Evolutionary conservation across 1,140 invertebrate species (phyloP), one percentile per base, ranked within the genome.

Genomic region (Pogonomyrmex barbatus): DNA sequence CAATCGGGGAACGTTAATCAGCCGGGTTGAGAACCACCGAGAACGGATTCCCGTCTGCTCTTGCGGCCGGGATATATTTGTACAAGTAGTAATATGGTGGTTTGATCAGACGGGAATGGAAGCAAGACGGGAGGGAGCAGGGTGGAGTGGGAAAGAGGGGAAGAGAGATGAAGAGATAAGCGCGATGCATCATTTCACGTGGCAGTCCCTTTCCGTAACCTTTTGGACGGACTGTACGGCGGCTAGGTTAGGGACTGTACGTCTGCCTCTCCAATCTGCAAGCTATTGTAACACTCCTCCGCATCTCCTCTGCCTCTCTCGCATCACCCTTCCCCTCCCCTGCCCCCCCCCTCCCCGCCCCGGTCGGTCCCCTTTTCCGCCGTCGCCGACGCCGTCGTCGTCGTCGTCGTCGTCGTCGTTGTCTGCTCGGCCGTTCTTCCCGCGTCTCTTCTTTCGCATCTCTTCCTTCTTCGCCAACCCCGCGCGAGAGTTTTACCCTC

Each of bases 81-180:
- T 87, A 90, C 90, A 92, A 93, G 93, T 91, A 94, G 90, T 94
- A 93, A 92, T 91, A 93, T 92, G 85, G 88, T 68, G 70, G 54
- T 88, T 90, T 89, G 78, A 77, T 84, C 77, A 33, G 86, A 4
- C 73, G 62, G 42, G 54, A 47, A 60, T 42, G n/a, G n/a, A 14
- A 17, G 58, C n/a, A 45, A 9, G 39, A 42, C 4, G 1, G 50
- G 77, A 36, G n/a, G 9, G 12, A 14, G 17, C 24, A 24, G 9
- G 12, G 58, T 5, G 58, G 9, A 65, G 24, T 24, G 24, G 24
- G n/a, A 67, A 36, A 10, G 36, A 42, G 62, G 42, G 17, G 17
- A 17, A 42, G 17, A 24, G 14, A 4, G 62, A 42, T 5, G 10
- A 9, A 65, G 39, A 67, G 39, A 67, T 45, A 67, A 68, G 24